A percentile compares a stretch with the other conserved stretches of the same genome.
phyloP scores from a whole-genome alignment of 2,888 invertebrate genomes.

The Theodoxus fluviatilis region DNA sequence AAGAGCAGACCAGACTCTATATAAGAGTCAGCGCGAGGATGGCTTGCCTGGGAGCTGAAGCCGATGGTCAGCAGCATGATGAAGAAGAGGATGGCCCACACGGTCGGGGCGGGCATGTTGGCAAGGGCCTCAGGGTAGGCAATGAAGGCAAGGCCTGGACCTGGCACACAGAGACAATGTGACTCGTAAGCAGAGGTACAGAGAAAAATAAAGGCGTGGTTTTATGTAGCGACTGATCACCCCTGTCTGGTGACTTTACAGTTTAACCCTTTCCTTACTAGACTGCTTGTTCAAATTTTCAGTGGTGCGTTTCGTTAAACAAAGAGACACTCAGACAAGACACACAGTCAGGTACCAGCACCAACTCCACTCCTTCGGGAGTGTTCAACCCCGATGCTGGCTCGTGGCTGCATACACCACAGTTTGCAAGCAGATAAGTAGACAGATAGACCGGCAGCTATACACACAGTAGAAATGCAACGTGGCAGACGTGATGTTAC shows the following conservation, averaged over 20 bases:
- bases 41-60: constrained; percentile 42
- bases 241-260: background rate
- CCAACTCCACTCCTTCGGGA: too few relatives aligned
- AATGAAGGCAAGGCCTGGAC: constrained; percentile 46
- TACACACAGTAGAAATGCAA: too few relatives aligned
- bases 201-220: background rate
- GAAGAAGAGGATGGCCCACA: constrained; percentile 46
- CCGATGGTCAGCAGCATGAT: constrained; percentile 47
- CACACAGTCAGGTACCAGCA: too few relatives aligned
- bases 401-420: too few relatives aligned
- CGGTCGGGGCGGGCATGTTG: constrained; percentile 43
- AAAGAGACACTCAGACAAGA: background rate
- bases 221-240: background rate
- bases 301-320: too few relatives aligned
- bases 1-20: background rate
- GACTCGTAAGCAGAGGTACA: background rate
- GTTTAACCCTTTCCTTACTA: background rate
- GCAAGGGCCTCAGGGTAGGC: constrained; percentile 46
- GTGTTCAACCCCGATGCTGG: too few relatives aligned
- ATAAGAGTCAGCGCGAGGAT: background rate
- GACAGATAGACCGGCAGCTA: too few relatives aligned
- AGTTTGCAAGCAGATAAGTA: too few relatives aligned
- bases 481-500: too few relatives aligned
- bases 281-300: too few relatives aligned
- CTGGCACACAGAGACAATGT: constrained; percentile 26